phyloP scores from a whole-genome alignment of 2,797 vertebrate genomes.

The Pelochelys cantorii region DNA sequence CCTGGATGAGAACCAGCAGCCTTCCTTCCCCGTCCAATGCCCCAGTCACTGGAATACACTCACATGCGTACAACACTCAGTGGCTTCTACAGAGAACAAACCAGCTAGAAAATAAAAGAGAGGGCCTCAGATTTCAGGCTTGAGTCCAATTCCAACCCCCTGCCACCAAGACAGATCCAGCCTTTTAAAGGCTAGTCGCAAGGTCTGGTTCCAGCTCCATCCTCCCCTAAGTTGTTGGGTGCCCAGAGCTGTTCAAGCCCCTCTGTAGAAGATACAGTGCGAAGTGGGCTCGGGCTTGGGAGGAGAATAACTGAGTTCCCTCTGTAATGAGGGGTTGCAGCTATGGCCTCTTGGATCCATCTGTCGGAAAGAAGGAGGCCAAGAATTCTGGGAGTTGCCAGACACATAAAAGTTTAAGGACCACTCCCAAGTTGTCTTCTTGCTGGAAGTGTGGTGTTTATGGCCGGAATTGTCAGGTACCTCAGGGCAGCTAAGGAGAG shows the following conservation, averaged over 20 bases:
- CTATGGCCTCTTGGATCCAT: not conserved
- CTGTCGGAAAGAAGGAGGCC: not conserved
- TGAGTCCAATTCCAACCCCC: no score
- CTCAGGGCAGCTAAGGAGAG: not conserved
- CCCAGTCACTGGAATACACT: not conserved
- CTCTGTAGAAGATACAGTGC: not conserved
- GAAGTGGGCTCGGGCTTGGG: accelerated
- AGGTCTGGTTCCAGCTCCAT: not conserved
- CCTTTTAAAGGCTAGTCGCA: not conserved
- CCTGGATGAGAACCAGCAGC: not conserved
- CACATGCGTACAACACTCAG: not conserved
- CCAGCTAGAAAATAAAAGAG: not conserved
- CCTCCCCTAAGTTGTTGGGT: not conserved
- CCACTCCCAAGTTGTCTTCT: not conserved
- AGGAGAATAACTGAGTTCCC: accelerated
- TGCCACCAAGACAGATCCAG: not conserved
- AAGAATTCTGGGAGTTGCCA: not conserved
- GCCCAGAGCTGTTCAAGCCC: not conserved
- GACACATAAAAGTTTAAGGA: not conserved
- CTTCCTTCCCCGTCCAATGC: not conserved
- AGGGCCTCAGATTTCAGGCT: not conserved
- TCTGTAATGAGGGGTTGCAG: not conserved
- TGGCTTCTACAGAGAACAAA: not conserved
- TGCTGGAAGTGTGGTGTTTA: not conserved
- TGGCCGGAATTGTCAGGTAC: not conserved